These are phyloP conservation scores for Falco cherrug DNA, from an alignment of 2,797 vertebrate species.

Conservation along the genomic window DNA sequence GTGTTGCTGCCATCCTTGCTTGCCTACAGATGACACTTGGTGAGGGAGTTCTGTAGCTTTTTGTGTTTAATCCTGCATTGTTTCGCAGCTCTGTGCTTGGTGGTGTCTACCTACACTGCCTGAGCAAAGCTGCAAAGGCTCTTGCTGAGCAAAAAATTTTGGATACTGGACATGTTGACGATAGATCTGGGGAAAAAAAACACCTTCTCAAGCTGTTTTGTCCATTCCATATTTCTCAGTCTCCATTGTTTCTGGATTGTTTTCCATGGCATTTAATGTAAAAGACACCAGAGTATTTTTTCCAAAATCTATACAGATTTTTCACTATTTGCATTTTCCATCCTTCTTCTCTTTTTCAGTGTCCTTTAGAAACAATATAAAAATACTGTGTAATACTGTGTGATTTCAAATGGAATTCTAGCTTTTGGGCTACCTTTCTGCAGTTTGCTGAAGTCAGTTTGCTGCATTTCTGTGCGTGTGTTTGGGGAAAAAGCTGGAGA, in stretches of 20 bases:
- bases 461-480: neutral
- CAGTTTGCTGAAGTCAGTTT: slow-evolving; percentile 14
- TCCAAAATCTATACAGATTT: neutral
- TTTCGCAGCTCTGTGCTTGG: neutral
- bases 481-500: neutral
- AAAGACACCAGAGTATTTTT: neutral
- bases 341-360: neutral
- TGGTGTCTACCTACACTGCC: neutral
- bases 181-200: neutral
- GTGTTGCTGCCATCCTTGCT: neutral
- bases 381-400: neutral
- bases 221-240: neutral
- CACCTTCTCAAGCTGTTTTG: neutral
- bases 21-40: neutral
- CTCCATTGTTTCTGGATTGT: neutral
- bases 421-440: neutral
- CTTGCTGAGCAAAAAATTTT: neutral
- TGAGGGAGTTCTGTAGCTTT: neutral
- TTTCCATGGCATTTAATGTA: neutral
- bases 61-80: neutral
- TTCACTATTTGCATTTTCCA: neutral
- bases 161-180: neutral
- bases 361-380: neutral
- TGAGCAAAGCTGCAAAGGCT: neutral
- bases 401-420: slow-evolving; percentile 7